Evolutionary conservation across 2,888 invertebrate species (phyloP).

Genomic region (Invenusta paracnida): DNA sequence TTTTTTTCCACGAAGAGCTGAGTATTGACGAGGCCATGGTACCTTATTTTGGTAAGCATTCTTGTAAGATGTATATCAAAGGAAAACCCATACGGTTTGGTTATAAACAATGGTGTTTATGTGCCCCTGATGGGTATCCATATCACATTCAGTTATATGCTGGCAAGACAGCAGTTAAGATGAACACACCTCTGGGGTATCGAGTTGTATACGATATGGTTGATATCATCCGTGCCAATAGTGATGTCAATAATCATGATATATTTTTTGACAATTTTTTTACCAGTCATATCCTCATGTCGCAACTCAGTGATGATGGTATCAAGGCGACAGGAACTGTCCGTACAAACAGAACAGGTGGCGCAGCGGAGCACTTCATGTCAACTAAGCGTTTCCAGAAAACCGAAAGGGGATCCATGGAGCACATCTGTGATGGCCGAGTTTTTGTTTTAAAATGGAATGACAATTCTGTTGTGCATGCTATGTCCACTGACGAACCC

Average conservation of each 20-base stretch:
- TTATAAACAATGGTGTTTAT: slow-evolving; percentile 24
- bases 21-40: slow-evolving; percentile 40
- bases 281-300: slow-evolving; percentile 15
- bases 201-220: slow-evolving; percentile 10
- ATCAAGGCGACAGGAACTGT: slow-evolving; percentile 32
- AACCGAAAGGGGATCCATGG: neutral
- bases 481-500: slow-evolving; percentile 13
- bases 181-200: neutral
- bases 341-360: slow-evolving; percentile 20
- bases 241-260: slow-evolving; percentile 16
- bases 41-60: slow-evolving; percentile 42
- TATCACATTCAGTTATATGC: slow-evolving; percentile 1
- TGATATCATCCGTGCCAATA: slow-evolving; percentile 5
- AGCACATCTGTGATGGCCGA: slow-evolving; percentile 18
- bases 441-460: slow-evolving; percentile 13
- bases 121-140: slow-evolving; percentile 23
- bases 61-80: slow-evolving; percentile 39
- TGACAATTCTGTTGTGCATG: slow-evolving; percentile 31
- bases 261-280: slow-evolving; percentile 31
- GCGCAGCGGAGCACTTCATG: slow-evolving; percentile 8
- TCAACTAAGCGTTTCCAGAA: neutral
- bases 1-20: slow-evolving; percentile 30
- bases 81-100: slow-evolving; percentile 43
- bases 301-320: neutral
- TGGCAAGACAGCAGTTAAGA: neutral